Conservation (phyloP, 2,888 invertebrate species). For the Drosophila kokeensis region DNA sequence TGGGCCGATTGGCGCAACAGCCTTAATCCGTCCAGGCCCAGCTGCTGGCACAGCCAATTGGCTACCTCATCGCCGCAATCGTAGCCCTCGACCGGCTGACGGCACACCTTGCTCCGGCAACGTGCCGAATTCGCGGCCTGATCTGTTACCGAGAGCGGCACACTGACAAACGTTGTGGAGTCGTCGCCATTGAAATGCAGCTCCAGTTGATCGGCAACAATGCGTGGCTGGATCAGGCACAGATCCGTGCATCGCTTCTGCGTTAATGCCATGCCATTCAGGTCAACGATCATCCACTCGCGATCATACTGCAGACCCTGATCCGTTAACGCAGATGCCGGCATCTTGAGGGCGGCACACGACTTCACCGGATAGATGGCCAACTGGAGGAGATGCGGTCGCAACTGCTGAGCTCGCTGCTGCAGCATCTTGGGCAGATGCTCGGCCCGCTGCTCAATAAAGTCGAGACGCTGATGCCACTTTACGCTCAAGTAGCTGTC, state of each 20-base stretch:
- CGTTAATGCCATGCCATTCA: conserved; percentile 92
- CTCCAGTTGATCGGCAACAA: conserved; percentile 88
- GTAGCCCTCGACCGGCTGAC: conserved; percentile 90
- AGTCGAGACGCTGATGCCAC: conserved; percentile 62
- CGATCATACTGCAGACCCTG: conserved; percentile 95
- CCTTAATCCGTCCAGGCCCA: conserved; percentile 89
- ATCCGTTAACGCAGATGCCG: conserved; percentile 89
- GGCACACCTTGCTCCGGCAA: conserved; percentile 94
- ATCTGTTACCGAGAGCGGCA: conserved; percentile 86
- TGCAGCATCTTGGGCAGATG: conserved; percentile 74
- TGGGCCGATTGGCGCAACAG: conserved; percentile 88
- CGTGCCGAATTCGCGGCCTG: conserved; percentile 77
- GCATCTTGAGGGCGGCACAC: conserved; percentile 91
- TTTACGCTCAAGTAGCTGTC: conserved; percentile 88
- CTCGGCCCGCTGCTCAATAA: conserved; percentile 58
- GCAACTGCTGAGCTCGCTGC: conserved; percentile 67
- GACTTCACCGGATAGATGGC: conserved; percentile 96
- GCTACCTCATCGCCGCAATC: conserved; percentile 94
- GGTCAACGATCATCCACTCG: conserved; percentile 96
- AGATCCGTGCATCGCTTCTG: conserved; percentile 93
- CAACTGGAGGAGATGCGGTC: conserved; percentile 85
- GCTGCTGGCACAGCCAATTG: conserved; percentile 91
- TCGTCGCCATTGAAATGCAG: conserved; percentile 87
- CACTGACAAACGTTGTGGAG: conserved; percentile 82
- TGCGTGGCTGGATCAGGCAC: conserved; percentile 90